Conservation (phyloP, 2,888 invertebrate species). For the Drosophila mayaguana region DNA sequence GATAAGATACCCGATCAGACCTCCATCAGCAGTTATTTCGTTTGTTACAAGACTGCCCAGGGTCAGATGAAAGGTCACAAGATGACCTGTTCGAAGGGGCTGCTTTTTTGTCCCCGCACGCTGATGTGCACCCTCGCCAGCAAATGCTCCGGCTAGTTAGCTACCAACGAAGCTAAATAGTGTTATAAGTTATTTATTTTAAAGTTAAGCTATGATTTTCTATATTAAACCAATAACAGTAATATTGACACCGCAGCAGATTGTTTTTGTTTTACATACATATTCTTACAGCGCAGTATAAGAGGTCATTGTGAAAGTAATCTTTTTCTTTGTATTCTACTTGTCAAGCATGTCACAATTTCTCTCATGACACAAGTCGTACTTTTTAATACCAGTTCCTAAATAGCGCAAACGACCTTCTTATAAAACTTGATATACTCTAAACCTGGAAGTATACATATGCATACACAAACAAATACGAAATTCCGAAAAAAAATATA, state of each 20-base stretch:
- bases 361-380: slow-evolving; percentile 39
- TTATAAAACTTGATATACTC: slow-evolving; percentile 25
- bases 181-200: slow-evolving; percentile 70
- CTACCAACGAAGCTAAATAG: slow-evolving; percentile 6
- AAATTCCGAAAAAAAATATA: neutral
- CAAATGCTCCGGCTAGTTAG: slow-evolving; percentile 78
- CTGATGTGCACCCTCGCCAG: slow-evolving; percentile 85
- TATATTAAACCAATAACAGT: slow-evolving; percentile 18
- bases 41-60: slow-evolving; percentile 85
- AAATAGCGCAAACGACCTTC: slow-evolving; percentile 60
- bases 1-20: slow-evolving; percentile 86
- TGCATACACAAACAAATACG: neutral
- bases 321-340: slow-evolving; percentile 27
- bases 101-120: slow-evolving; percentile 85
- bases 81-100: slow-evolving; percentile 85
- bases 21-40: slow-evolving; percentile 85
- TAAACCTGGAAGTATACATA: slow-evolving; percentile 4
- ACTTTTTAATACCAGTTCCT: slow-evolving; percentile 37
- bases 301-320: slow-evolving; percentile 52
- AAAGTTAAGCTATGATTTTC: slow-evolving; percentile 43
- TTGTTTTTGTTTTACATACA: slow-evolving; percentile 19
- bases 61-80: slow-evolving; percentile 85
- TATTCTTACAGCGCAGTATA: neutral
- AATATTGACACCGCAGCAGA: slow-evolving; percentile 2
- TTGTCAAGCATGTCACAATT: slow-evolving; percentile 52